phyloP scores from a whole-genome alignment of 2,888 invertebrate species.

The Dicycla oo region DNA sequence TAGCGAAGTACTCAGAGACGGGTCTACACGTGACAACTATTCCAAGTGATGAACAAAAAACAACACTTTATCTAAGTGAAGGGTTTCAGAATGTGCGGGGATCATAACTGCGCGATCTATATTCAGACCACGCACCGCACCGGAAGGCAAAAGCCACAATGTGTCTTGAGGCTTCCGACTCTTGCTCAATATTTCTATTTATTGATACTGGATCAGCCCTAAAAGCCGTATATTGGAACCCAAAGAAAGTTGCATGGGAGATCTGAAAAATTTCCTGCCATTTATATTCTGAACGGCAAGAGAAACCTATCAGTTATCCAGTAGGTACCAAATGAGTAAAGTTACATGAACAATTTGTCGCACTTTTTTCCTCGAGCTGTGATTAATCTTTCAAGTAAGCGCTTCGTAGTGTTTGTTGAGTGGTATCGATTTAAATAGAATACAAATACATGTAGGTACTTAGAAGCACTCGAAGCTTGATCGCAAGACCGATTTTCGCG shows the following conservation, averaged over 20 bases:
- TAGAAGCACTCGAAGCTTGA: constrained; percentile 62
- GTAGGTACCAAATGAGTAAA: constrained; percentile 54
- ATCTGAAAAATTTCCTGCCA: constrained; percentile 34
- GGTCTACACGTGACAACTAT: constrained; percentile 74
- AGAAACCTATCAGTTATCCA: constrained; percentile 45
- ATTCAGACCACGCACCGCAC: constrained; percentile 78
- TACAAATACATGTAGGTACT: constrained; percentile 24
- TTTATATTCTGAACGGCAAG: constrained; percentile 53
- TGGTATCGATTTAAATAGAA: constrained; percentile 58
- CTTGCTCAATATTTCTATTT: constrained; percentile 84
- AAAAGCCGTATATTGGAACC: constrained; percentile 67
- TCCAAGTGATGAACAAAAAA: constrained; percentile 74
- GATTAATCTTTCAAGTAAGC: constrained; percentile 44
- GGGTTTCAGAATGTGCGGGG: constrained; percentile 75
- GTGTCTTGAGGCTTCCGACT: constrained; percentile 84
- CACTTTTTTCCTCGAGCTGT: constrained; percentile 48
- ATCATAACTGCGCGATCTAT: constrained; percentile 77
- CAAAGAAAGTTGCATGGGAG: constrained; percentile 52
- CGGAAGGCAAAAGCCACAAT: constrained; percentile 86
- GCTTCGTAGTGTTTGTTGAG: constrained; percentile 46
- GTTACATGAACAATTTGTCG: constrained; percentile 52
- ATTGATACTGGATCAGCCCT: constrained; percentile 74
- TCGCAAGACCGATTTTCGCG: constrained; percentile 67
- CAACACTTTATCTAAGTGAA: constrained; percentile 79
- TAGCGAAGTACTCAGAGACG: constrained; percentile 62